phyloP scores from a whole-genome alignment of 2,888 invertebrate species.

The Rambutsinella grinnellia region DNA sequence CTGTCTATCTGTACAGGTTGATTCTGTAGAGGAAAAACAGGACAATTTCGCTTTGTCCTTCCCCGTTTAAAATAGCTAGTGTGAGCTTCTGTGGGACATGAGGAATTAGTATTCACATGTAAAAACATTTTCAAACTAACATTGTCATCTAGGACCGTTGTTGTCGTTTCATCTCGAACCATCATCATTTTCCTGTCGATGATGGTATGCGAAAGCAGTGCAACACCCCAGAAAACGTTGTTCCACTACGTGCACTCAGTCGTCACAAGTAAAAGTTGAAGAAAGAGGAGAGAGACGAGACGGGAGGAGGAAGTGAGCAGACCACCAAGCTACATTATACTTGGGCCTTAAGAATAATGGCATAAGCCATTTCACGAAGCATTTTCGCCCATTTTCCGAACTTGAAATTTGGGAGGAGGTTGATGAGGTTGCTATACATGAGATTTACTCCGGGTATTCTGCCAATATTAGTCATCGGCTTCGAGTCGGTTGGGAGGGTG shows the following conservation, averaged over 20 bases:
- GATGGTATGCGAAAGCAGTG: constrained; percentile 36
- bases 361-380: constrained; percentile 12
- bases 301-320: constrained; percentile 6
- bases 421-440: background rate
- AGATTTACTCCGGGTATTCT: background rate
- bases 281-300: constrained; percentile 1
- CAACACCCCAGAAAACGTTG: constrained; percentile 44
- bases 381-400: constrained; percentile 40
- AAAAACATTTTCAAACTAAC: constrained; percentile 5
- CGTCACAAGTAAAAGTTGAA: constrained; percentile 15
- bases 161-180: background rate
- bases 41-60: constrained; percentile 40
- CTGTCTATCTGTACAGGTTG: constrained; percentile 51
- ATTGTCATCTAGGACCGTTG: background rate
- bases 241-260: too few species aligned
- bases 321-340: constrained; percentile 33
- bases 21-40: constrained; percentile 37
- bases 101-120: background rate
- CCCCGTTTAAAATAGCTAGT: constrained; percentile 47
- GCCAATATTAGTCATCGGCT: background rate
- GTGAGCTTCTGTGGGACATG: constrained; percentile 4
- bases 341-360: constrained; percentile 18
- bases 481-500: too few species aligned
- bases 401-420: constrained; percentile 22
- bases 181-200: constrained; percentile 9